Evolutionary conservation across 2,113 vertebrate genomes (phyloP).

Genomic region (Seriola aureovittata): DNA sequence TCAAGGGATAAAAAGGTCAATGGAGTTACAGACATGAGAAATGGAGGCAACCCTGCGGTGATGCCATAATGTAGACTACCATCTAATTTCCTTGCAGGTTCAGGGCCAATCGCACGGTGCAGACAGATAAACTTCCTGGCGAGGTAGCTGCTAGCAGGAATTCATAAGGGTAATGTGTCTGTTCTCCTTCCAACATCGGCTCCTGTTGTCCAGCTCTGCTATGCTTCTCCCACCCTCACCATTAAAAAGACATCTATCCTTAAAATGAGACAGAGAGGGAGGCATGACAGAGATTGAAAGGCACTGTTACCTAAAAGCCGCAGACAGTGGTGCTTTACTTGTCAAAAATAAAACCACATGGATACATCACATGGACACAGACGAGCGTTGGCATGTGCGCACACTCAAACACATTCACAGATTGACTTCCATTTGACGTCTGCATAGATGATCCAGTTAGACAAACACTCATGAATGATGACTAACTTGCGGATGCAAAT

Average conservation of each 20-base stretch:
- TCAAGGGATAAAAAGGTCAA: not conserved
- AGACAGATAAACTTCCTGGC: conserved; percentile 14
- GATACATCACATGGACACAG: conserved; percentile 18
- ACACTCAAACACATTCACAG: conserved; percentile 19
- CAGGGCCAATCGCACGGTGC: not conserved
- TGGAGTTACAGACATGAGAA: conserved; percentile 21
- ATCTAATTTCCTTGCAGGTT: conserved; percentile 6
- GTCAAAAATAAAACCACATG: conserved; percentile 55
- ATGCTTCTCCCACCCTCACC: conserved; percentile 29
- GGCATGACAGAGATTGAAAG: conserved; percentile 45
- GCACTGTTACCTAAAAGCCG: conserved; percentile 35
- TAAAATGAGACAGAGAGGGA: conserved; percentile 46
- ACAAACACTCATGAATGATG: conserved; percentile 45
- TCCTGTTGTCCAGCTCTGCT: conserved; percentile 56
- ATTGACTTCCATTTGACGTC: conserved; percentile 19
- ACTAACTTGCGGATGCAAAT: conserved; percentile 41
- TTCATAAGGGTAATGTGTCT: conserved; percentile 32
- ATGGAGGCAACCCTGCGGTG: not conserved
- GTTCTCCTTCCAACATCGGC: conserved; percentile 59
- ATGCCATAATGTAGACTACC: conserved; percentile 6
- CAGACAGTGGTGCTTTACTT: conserved; percentile 40
- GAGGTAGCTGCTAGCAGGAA: conserved; percentile 31
- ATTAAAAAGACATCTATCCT: conserved; percentile 71
- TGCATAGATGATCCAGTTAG: conserved; percentile 13
- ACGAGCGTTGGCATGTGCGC: conserved; percentile 9